phyloP scores from a whole-genome alignment of 2,797 vertebrate species.

The Odontamblyopus rebecca region DNA sequence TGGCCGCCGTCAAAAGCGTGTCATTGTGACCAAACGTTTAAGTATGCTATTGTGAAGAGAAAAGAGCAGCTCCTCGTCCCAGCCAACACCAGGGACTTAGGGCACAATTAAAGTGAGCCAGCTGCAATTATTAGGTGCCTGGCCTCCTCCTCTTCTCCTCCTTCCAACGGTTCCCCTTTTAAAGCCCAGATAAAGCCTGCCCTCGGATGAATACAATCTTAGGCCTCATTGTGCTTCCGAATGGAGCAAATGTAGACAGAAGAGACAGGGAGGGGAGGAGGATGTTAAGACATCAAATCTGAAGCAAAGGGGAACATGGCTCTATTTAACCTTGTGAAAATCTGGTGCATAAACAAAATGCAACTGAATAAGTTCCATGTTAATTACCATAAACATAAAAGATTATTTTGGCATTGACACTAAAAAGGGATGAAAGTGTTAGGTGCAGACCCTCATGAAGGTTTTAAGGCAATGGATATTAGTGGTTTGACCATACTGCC shows the following conservation, averaged over 20 bases:
- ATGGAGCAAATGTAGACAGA: conserved; percentile 39
- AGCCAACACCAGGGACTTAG: conserved; percentile 50
- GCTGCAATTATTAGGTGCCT: conserved; percentile 59
- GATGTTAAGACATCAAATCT: conserved; percentile 24
- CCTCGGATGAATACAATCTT: conserved; percentile 50
- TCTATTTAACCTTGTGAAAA: background rate
- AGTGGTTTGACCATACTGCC: background rate
- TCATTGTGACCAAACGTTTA: conserved; percentile 19
- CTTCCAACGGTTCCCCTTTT: conserved; percentile 20
- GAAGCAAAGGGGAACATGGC: conserved; percentile 25
- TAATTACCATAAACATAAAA: background rate
- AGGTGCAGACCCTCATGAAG: background rate
- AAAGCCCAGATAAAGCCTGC: conserved; percentile 49
- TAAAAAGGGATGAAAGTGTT: background rate
- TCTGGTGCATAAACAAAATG: background rate
- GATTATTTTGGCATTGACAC: background rate
- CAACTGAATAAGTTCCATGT: background rate
- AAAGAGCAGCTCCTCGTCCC: conserved; percentile 40
- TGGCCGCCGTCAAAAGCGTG: conserved; percentile 33
- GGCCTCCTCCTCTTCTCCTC: conserved; percentile 23
- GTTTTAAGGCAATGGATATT: background rate
- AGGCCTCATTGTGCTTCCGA: conserved; percentile 35
- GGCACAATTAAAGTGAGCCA: conserved; percentile 65
- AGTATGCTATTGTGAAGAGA: conserved; percentile 44
- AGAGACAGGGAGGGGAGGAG: conserved; percentile 19